These are phyloP conservation scores for Drosophila helvetica DNA, from an alignment of 2,888 invertebrate genomes.

Conservation along the genomic window DNA sequence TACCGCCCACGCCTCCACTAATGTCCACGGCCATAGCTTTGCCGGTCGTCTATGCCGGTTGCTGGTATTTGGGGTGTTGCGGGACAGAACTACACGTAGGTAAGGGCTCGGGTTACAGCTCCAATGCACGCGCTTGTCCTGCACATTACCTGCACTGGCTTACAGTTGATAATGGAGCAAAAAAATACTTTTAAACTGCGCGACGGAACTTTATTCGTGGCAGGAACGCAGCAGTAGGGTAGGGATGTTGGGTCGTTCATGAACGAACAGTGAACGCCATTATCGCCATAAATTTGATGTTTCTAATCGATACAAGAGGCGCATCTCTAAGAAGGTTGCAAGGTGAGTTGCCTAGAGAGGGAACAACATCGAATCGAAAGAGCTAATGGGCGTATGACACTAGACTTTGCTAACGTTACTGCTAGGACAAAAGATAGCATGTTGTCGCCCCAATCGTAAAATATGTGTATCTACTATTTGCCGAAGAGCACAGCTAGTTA, in stretches of 20 bases:
- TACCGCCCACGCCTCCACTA: constrained; percentile 23
- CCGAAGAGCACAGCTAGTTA: too few relatives aligned
- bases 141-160: neutral
- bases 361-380: neutral
- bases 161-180: neutral
- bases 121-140: neutral
- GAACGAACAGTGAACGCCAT: neutral
- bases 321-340: neutral
- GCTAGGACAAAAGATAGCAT: too few relatives aligned
- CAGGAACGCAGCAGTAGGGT: constrained; percentile 2
- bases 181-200: constrained; percentile 1
- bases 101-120: neutral
- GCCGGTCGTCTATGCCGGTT: constrained; percentile 9
- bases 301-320: neutral
- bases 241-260: neutral
- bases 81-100: neutral
- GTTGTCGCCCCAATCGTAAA: too few relatives aligned
- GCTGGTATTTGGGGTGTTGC: constrained; percentile 26
- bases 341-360: neutral
- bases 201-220: constrained; percentile 20
- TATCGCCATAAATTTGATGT: neutral
- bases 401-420: too few relatives aligned
- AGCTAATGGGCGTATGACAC: too few relatives aligned
- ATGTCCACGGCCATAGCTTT: constrained; percentile 65
- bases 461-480: too few relatives aligned